Evolutionary conservation across 2,888 invertebrate species (phyloP), one percentile per base, ranked within the genome.

Genomic region (Sthenelais limicola): DNA sequence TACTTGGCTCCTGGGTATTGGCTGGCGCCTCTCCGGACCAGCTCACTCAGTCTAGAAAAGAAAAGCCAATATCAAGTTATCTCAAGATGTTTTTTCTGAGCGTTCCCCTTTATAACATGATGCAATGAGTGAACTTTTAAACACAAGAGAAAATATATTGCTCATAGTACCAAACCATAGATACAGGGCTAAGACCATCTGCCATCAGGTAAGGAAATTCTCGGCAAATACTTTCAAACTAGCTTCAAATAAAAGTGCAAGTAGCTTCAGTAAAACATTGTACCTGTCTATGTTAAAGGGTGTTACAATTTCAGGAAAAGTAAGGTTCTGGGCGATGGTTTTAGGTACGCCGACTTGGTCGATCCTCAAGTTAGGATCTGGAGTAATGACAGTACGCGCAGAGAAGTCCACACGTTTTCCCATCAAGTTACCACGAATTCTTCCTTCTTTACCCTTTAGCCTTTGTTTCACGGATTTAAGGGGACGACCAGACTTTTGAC

Each of bases 401-500:
- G 98, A 98, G 88, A 99, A 99, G 87, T 99, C 99, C 0, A 99
- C 99, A 90, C 99, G 96, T 88, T 99, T 99, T 71, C 99, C 99
- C 99, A 99, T 99, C 82, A 99, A 92, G 88, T 99, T 99, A 82
- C 99, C 99, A 89, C 99, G 91, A 83, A 99, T 98, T 83, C 99
- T 91, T 0, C 99, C 99, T 92, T 99, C 99, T 87, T 99, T 99
- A 26, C 98, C 98, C 89, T 98, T 98, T 75, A 91, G 82, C 58
- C 99, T 92, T 3, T 98, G 95, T 88, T 99, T 99, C 69, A 99
- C 91, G 0, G 99, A 97, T 90, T 99, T 99, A 9, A 99, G 89
- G 0, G 99, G 99, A 86, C 99, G 94, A 3, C 99, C 99, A 0
- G 98, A 98, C 88, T 99, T 99, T 88, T 99, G 99, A 92, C 97